Conservation (phyloP, 2,797 vertebrate species). For the Myoxocephalus aenaeus region DNA sequence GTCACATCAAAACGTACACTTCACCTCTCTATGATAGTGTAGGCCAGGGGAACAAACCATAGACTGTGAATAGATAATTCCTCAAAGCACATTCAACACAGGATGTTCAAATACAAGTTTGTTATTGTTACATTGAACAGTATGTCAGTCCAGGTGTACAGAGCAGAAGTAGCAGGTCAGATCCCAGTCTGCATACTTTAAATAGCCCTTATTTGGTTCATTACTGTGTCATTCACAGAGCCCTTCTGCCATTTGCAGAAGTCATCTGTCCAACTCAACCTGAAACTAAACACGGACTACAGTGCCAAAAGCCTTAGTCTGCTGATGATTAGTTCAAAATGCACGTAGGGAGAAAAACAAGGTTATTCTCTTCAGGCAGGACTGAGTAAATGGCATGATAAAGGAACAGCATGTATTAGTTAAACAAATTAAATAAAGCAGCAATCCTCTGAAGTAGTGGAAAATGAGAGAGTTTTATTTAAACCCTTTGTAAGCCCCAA, state of each 20-base stretch:
- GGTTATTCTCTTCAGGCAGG: constrained; percentile 1
- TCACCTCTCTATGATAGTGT: not conserved
- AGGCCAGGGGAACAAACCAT: not conserved
- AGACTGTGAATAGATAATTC: not conserved
- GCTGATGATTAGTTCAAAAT: constrained; percentile 32
- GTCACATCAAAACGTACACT: too few relatives aligned
- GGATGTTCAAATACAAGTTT: not conserved
- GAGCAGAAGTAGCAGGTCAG: too few relatives aligned
- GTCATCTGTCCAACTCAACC: constrained; percentile 45
- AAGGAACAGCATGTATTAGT: constrained; percentile 9
- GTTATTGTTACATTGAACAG: not conserved
- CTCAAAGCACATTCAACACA: not conserved
- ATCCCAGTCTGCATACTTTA: constrained; percentile 7
- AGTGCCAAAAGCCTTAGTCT: constrained; percentile 24
- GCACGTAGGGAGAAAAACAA: not conserved
- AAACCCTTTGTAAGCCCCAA: constrained; percentile 22
- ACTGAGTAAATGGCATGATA: not conserved
- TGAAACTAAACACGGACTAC: constrained; percentile 51
- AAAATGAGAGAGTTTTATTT: constrained; percentile 29
- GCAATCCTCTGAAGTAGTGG: constrained; percentile 30
- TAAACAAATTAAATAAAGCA: constrained; percentile 28
- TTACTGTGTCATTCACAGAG: constrained; percentile 37
- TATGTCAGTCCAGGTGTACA: constrained; percentile 12
- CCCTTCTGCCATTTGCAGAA: constrained; percentile 55
- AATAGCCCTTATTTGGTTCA: constrained; percentile 21